Evolutionary conservation across 2,797 vertebrate species (phyloP), one percentile per base, ranked within the genome.

Genomic region (Triplophysa yarkandensis): DNA sequence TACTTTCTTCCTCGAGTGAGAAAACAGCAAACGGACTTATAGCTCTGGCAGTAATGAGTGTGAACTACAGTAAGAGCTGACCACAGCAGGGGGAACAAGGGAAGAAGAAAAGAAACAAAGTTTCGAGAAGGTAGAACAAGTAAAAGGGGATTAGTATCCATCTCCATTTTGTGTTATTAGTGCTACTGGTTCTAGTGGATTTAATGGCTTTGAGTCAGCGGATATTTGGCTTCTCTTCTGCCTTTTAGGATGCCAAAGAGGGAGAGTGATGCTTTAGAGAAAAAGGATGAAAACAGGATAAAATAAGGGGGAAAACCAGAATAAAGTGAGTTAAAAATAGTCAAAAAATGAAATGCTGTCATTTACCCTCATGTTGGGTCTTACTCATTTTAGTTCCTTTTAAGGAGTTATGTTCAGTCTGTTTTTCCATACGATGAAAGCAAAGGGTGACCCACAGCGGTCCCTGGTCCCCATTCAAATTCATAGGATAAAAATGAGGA

Each of bases 21-120:
- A 58, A 58, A 32, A 34, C 11, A 17, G 55, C 55, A 58, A 58
- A 32, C 55, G 28, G 55, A 58, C 32, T 68, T 75, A 67, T 44
- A 61, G 73, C 73, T 75, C 73, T 30, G 30, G 16, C 43, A 60
- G 43, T 75, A 75, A 75, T 68, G 55, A 75, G 73, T 75, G 73
- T 61, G 73, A 75, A 75, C 73, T 68, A 57, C 64, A 58, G 52
- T 57, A 74, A 48, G 62, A 62, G 34, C 43, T 19, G 55, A 27
- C 41, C 54, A 14, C 72, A 68, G 72, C 52, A 52, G 60, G 52
- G 41, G 30, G 64, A 36, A 68, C 64, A 54, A 46, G n/a, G 23
- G 54, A 41, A 63, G 55, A 72, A 70, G 43, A 54, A 71, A 64
- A 41, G 36, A 71, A 60, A 55, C 21, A 28, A 48, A 60, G 55